These are phyloP conservation scores for Magallana angulata DNA, from an alignment of 1,140 invertebrate species.

Conservation along the genomic window DNA sequence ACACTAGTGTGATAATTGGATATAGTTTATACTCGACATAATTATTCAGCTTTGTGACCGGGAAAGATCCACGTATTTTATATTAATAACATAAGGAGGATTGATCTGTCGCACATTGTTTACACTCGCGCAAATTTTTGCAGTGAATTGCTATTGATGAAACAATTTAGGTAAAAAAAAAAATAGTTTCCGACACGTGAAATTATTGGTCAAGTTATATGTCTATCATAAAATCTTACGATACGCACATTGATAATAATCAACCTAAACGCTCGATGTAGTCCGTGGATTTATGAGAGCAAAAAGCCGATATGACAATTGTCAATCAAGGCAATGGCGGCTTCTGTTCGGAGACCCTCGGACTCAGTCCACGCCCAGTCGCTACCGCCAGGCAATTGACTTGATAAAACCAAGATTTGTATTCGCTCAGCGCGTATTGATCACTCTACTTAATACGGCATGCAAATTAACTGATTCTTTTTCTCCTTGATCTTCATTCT, in stretches of 20 bases:
- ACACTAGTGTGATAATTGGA: too few relatives aligned
- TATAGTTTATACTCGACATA: too few relatives aligned
- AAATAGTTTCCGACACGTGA: neutral
- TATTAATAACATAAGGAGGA: neutral
- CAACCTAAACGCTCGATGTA: neutral
- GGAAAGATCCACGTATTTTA: neutral
- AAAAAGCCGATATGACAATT: neutral
- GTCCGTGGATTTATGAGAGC: neutral
- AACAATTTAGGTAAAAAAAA: neutral
- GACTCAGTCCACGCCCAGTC: neutral
- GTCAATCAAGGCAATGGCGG: neutral
- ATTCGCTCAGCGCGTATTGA: slow-evolving; percentile 28
- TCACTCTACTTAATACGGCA: slow-evolving; percentile 32
- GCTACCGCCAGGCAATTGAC: slow-evolving; percentile 24
- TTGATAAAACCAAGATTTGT: slow-evolving; percentile 29
- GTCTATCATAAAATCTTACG: slow-evolving; percentile 9
- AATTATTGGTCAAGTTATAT: neutral
- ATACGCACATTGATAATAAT: neutral
- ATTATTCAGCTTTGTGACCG: neutral
- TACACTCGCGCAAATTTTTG: neutral
- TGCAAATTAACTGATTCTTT: slow-evolving; percentile 31
- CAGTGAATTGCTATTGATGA: neutral
- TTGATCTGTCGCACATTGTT: neutral
- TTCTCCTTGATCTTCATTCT: slow-evolving; percentile 25
- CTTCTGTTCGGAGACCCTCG: neutral